phyloP scores from a whole-genome alignment of 2,797 vertebrate species.

The Atherinosoma microstoma region DNA sequence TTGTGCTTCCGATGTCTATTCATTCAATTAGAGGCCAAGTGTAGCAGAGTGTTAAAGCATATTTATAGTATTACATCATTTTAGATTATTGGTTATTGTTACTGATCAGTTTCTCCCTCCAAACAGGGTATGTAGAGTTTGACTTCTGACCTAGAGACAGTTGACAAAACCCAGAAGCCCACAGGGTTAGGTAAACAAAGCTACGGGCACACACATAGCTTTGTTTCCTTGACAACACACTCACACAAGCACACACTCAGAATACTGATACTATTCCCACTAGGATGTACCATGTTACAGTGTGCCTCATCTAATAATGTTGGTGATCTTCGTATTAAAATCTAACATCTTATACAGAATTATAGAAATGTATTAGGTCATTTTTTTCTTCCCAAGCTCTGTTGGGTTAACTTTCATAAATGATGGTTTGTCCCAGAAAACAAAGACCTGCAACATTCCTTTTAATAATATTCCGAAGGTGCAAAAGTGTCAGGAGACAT shows the following conservation, averaged over 20 bases:
- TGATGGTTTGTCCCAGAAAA: too few species aligned
- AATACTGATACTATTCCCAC: constrained; percentile 29
- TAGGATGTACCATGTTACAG: constrained; percentile 11
- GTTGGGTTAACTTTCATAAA: too few species aligned
- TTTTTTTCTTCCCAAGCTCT: too few species aligned
- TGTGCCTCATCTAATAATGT: background rate
- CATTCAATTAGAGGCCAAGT: background rate
- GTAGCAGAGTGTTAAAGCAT: background rate
- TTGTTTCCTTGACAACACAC: constrained; percentile 59
- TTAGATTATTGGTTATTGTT: background rate
- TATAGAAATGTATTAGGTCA: background rate
- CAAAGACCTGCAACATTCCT: too few species aligned
- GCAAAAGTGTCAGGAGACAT: too few species aligned
- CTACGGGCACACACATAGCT: constrained; percentile 39
- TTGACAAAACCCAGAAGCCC: constrained; percentile 61
- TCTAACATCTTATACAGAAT: background rate
- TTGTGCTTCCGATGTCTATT: too few species aligned
- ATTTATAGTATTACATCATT: background rate
- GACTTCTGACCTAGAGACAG: constrained; percentile 58
- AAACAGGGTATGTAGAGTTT: constrained; percentile 13
- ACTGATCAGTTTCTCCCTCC: background rate
- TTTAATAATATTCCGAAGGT: too few species aligned
- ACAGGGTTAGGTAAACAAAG: constrained; percentile 60
- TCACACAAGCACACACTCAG: background rate
- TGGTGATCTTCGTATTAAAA: background rate